phyloP scores from a whole-genome alignment of 2,797 vertebrate genomes.

The Phalanger gymnotis region DNA sequence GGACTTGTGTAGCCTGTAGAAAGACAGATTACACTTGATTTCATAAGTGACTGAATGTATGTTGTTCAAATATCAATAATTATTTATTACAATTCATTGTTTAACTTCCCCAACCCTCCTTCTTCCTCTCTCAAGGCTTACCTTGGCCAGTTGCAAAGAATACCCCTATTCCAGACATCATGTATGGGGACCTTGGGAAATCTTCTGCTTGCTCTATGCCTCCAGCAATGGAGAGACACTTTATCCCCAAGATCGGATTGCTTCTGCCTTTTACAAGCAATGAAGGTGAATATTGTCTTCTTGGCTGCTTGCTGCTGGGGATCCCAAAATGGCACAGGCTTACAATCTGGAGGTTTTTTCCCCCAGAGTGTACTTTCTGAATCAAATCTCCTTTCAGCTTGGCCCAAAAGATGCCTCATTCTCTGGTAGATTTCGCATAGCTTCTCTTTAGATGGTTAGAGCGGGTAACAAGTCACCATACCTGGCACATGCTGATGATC shows the following conservation, averaged over 20 bases:
- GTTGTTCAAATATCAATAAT: neutral
- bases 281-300: neutral
- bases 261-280: neutral
- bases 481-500: neutral
- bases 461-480: neutral
- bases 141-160: neutral
- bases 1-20: neutral
- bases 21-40: neutral
- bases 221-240: neutral
- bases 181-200: neutral
- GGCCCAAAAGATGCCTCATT: neutral
- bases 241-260: neutral
- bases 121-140: neutral
- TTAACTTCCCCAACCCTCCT: neutral
- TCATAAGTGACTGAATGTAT: neutral
- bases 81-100: neutral
- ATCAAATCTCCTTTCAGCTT: slow-evolving; percentile 20
- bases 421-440: neutral
- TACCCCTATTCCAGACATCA: neutral
- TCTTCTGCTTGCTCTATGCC: neutral
- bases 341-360: neutral
- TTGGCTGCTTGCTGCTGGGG: neutral
- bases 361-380: slow-evolving; percentile 7
- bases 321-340: neutral
- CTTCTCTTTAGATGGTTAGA: neutral